phyloP scores from a whole-genome alignment of 1,140 invertebrate genomes.

The Oedothorax gibbosus region DNA sequence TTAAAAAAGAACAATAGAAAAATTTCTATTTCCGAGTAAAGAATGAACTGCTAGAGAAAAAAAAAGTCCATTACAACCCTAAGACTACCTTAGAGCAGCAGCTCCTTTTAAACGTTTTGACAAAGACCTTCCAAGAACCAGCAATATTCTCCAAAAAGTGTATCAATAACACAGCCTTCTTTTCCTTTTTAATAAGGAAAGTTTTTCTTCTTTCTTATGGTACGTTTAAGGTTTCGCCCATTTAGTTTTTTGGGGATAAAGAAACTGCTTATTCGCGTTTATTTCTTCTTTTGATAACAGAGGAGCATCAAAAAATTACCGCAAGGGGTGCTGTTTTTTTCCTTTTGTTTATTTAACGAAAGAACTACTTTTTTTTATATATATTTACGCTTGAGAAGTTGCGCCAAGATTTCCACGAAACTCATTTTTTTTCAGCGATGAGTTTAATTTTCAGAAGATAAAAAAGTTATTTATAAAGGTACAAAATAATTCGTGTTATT shows the following conservation, averaged over 20 bases:
- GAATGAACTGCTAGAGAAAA: too few relatives aligned
- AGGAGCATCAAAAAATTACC: conserved; percentile 1
- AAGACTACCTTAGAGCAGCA: too few relatives aligned
- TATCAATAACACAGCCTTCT: background rate
- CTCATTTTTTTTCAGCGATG: too few relatives aligned
- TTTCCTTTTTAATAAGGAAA: conserved; percentile 1
- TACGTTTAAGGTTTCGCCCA: background rate
- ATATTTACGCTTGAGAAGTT: too few relatives aligned
- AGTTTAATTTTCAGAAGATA: too few relatives aligned
- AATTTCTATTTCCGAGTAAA: too few relatives aligned
- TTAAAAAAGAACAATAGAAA: too few relatives aligned
- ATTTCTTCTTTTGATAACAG: conserved; percentile 2
- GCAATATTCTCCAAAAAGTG: conserved; percentile 2
- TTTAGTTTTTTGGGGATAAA: conserved; percentile 4
- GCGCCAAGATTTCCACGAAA: too few relatives aligned
- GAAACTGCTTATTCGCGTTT: background rate
- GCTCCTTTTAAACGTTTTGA: too few relatives aligned
- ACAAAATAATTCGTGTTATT: too few relatives aligned
- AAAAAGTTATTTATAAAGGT: too few relatives aligned
- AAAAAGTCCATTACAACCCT: too few relatives aligned
- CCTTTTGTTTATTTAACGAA: conserved; percentile 1
- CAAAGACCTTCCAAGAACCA: background rate
- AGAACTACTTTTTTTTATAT: background rate
- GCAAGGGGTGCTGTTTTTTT: background rate
- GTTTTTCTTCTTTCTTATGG: background rate